Evolutionary conservation across 2,113 vertebrate genomes (phyloP), one percentile per base, ranked within the genome.

Genomic region (Sinocyclocheilus rhinocerous): DNA sequence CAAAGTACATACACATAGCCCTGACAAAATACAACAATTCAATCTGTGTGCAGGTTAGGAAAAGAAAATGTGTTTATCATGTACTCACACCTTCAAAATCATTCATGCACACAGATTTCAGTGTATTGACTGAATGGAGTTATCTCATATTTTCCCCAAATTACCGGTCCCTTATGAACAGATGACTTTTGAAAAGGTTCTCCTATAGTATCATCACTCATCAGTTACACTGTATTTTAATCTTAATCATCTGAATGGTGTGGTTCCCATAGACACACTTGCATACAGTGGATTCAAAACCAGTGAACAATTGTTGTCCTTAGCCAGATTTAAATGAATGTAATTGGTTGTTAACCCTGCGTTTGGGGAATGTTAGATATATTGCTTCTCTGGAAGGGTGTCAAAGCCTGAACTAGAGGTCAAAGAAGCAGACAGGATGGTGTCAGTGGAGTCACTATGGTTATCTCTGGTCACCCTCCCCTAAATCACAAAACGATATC

Each of bases 1-100:
- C 81, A 83, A 83, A 83, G 81, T 83, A 72, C 79, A 81, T 65
- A 45, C 78, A 63, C 79, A 67, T 24, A 72, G 26, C 48, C 65
- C 48, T 36, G 81, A 83, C 48, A 45, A 83, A 83, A 72, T 83
- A 55, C 18, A 72, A 29, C 80, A 69, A 83, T 16, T 3, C 18
- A 18, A 57, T 33, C 81, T 83, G 55, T 83, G 81, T 83, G 26
- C 42, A 10, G n/a, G n/a, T 50, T 26, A 48, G 13, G 36, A 61
- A 59, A 57, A 80, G 57, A 63, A 80, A 81, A 67, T 12, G 2
- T 69, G 55, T 9, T 24, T 16, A 75, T 42, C 72, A 59, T 79
- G 12, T 81, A 48, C 7, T 65, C 57, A 16, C 39, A 36, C 69
- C 24, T 83, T 70, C 65, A 69, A 26, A 48, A 29, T 48, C 15